Evolutionary conservation across 2,113 vertebrate genomes (phyloP).

Genomic region (Chlorodrepanis virens): DNA sequence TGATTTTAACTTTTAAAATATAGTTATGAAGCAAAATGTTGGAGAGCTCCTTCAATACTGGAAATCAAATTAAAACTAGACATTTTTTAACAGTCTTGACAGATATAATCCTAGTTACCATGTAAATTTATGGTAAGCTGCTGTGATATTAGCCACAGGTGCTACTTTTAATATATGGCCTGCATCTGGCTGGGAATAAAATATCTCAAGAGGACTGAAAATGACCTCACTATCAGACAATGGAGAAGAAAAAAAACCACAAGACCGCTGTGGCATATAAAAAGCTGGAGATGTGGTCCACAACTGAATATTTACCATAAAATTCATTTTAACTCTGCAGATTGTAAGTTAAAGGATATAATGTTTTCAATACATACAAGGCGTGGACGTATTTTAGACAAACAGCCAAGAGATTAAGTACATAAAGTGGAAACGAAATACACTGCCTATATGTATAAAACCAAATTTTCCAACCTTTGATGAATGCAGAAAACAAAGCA

Average conservation of each 20-base stretch:
- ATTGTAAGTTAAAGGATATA: conserved; percentile 71
- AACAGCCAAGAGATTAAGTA: conserved; percentile 69
- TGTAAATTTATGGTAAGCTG: conserved; percentile 89
- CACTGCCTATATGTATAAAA: conserved; percentile 32
- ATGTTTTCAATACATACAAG: conserved; percentile 72
- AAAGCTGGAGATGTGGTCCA: conserved; percentile 76
- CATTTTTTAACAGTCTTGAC: conserved; percentile 85
- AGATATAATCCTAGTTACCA: conserved; percentile 86
- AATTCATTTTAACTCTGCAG: conserved; percentile 73
- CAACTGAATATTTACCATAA: conserved; percentile 69
- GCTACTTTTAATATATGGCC: conserved; percentile 87
- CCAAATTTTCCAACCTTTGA: conserved; percentile 62
- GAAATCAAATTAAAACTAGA: conserved; percentile 87
- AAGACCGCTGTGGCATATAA: conserved; percentile 75
- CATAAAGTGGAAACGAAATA: conserved; percentile 58
- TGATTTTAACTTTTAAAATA: conserved; percentile 83
- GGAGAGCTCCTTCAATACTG: conserved; percentile 81
- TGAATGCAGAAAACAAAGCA: conserved; percentile 44
- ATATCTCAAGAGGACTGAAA: conserved; percentile 81
- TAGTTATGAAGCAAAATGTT: conserved; percentile 80
- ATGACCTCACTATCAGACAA: conserved; percentile 86
- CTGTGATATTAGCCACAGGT: conserved; percentile 87
- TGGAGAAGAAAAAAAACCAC: conserved; percentile 64
- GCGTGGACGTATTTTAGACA: conserved; percentile 66
- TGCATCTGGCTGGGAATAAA: conserved; percentile 85